Percentiles rank a stretch among this genome's conserved stretches.
Evolutionary conservation across 2,888 invertebrate genomes (phyloP).

Genomic region (Anticlea derivata): DNA sequence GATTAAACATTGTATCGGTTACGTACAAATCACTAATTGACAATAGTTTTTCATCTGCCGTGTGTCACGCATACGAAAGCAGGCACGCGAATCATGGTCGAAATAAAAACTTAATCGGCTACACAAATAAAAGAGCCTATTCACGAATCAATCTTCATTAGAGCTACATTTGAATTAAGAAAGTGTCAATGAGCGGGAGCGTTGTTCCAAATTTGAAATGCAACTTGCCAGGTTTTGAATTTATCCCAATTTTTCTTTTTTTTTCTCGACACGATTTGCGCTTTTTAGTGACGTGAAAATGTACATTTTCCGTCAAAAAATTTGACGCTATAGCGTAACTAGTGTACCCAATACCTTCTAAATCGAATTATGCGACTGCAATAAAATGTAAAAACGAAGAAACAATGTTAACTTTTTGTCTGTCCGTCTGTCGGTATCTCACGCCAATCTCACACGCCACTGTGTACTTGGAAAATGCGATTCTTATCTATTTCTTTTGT

Average conservation of each 20-base stretch:
- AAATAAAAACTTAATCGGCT: conserved; percentile 28
- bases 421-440: conserved; percentile 49
- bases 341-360: conserved; percentile 26
- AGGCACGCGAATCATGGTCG: conserved; percentile 28
- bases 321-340: not conserved
- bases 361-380: conserved; percentile 25
- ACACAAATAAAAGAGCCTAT: conserved; percentile 21
- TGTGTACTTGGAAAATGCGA: conserved; percentile 44
- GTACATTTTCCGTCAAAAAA: not conserved
- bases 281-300: not conserved
- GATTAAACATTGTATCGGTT: conserved; percentile 32
- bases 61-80: conserved; percentile 36
- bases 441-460: conserved; percentile 59
- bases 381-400: conserved; percentile 38
- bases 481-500: conserved; percentile 49
- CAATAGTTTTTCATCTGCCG: conserved; percentile 35
- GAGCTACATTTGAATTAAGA: conserved; percentile 21
- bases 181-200: conserved; percentile 10
- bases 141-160: conserved; percentile 22
- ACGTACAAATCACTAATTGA: conserved; percentile 30
- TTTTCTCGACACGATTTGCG: no score
- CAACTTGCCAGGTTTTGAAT: not conserved
- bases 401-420: conserved; percentile 46
- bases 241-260: not conserved
- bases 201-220: conserved; percentile 4